These are phyloP conservation scores for Habroteleia sp. DNA, from an alignment of 2,888 invertebrate genomes.

Conservation along the genomic window DNA sequence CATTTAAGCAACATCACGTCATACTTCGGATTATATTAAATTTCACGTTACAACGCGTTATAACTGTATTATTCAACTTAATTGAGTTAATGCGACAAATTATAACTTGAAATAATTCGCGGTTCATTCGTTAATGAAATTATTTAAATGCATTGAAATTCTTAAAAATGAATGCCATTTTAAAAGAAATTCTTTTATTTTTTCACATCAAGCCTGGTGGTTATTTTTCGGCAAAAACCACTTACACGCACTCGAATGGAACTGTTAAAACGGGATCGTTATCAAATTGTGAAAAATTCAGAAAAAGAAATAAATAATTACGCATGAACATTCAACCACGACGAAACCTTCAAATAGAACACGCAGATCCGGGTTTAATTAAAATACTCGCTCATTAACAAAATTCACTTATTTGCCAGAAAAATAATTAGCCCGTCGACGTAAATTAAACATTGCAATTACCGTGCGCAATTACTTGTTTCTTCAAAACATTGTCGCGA, in stretches of 20 bases:
- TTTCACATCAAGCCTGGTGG: too few relatives aligned
- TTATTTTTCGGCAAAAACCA: too few relatives aligned
- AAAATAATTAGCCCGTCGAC: slow-evolving; percentile 55
- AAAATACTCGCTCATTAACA: slow-evolving; percentile 61
- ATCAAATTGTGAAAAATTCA: slow-evolving; percentile 15
- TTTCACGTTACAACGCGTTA: not conserved
- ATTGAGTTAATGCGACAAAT: slow-evolving; percentile 34
- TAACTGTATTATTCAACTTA: slow-evolving; percentile 19
- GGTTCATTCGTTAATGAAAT: not conserved
- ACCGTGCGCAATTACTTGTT: slow-evolving; percentile 55
- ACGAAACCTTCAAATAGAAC: slow-evolving; percentile 37
- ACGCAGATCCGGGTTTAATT: slow-evolving; percentile 37
- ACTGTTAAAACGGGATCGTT: slow-evolving; percentile 13
- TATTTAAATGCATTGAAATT: too few relatives aligned
- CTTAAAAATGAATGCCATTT: too few relatives aligned
- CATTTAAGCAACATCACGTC: too few relatives aligned
- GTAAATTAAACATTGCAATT: slow-evolving; percentile 63
- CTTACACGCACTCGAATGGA: too few relatives aligned
- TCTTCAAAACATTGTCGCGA: slow-evolving; percentile 51
- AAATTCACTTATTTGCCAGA: slow-evolving; percentile 59
- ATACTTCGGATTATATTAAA: slow-evolving; percentile 5
- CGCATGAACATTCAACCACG: slow-evolving; percentile 19
- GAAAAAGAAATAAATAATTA: slow-evolving; percentile 49
- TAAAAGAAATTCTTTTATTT: too few relatives aligned
- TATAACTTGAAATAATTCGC: slow-evolving; percentile 3